Evolutionary conservation across 2,113 vertebrate genomes (phyloP).

Genomic region (Vimba vimba): DNA sequence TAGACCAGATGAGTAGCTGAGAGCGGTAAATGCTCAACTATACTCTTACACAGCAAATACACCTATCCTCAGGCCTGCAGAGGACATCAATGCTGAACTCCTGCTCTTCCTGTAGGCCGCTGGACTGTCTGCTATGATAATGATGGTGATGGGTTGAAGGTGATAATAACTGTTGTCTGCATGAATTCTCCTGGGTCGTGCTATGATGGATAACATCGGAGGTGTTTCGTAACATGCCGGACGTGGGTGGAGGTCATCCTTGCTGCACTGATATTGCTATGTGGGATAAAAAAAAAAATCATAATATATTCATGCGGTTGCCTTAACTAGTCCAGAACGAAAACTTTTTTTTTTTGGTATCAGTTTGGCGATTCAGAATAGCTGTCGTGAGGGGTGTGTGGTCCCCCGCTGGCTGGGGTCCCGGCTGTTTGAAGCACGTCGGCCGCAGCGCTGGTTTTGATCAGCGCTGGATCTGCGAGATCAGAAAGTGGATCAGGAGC

Average conservation of each 20-base stretch:
- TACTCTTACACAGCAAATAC: constrained; percentile 20
- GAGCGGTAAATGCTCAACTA: background rate
- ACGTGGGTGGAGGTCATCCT: constrained; percentile 77
- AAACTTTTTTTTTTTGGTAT: constrained; percentile 18
- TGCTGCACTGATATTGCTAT: constrained; percentile 67
- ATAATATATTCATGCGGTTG: constrained; percentile 74
- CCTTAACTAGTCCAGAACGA: constrained; percentile 52
- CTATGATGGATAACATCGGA: constrained; percentile 74
- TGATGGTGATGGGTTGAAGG: constrained; percentile 39
- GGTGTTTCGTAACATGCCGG: constrained; percentile 66
- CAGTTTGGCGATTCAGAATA: constrained; percentile 71
- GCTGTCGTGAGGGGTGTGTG: constrained; percentile 67
- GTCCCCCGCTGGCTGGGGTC: constrained; percentile 66
- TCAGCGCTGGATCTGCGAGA: constrained; percentile 73
- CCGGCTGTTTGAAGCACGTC: constrained; percentile 75
- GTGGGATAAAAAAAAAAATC: constrained; percentile 63
- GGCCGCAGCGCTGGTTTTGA: constrained; percentile 75
- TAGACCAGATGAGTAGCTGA: constrained; percentile 3
- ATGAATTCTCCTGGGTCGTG: constrained; percentile 63
- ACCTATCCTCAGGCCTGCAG: background rate
- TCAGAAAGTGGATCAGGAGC: constrained; percentile 78
- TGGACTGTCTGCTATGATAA: constrained; percentile 31
- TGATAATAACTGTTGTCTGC: constrained; percentile 39
- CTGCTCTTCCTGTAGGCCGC: background rate
- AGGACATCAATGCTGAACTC: constrained; percentile 11